These are phyloP conservation scores for Chaetodon auriga DNA, from an alignment of 2,113 vertebrate species.

Conservation along the genomic window DNA sequence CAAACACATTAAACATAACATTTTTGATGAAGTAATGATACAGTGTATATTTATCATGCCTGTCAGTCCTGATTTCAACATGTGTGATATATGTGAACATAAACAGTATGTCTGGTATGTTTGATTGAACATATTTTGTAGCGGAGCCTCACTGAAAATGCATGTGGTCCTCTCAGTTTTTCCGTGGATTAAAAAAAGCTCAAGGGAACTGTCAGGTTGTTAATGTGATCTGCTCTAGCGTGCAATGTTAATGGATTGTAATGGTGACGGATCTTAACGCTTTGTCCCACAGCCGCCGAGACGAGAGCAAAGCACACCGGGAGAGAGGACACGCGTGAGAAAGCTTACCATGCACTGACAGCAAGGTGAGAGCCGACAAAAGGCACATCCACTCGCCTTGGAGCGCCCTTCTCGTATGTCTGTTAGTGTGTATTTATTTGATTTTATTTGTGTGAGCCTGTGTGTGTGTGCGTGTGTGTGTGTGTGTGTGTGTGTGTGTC, in stretches of 20 bases:
- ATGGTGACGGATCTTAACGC: conserved; percentile 59
- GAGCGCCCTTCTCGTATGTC: conserved; percentile 8
- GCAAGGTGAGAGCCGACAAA: conserved; percentile 59
- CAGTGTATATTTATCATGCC: neutral
- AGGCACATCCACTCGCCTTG: conserved; percentile 24
- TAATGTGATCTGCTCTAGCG: conserved; percentile 59
- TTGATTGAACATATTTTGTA: conserved; percentile 22
- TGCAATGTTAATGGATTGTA: conserved; percentile 66
- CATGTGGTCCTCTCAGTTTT: conserved; percentile 17
- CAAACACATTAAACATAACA: neutral
- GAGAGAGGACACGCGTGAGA: conserved; percentile 62
- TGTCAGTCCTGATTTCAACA: conserved; percentile 6
- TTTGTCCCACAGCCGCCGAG: conserved; percentile 49
- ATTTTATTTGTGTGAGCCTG: neutral
- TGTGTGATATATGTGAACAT: neutral
- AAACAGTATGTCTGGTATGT: too few species aligned
- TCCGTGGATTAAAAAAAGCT: conserved; percentile 43
- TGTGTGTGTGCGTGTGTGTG: neutral
- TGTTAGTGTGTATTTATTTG: conserved; percentile 9
- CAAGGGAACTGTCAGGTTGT: conserved; percentile 28
- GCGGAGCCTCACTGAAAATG: conserved; percentile 21
- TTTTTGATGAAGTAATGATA: neutral
- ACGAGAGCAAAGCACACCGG: conserved; percentile 27
- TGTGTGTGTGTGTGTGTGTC: neutral
- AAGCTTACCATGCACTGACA: conserved; percentile 75